Evolutionary conservation across 2,113 vertebrate genomes (phyloP).

Genomic region (Serinus canaria): DNA sequence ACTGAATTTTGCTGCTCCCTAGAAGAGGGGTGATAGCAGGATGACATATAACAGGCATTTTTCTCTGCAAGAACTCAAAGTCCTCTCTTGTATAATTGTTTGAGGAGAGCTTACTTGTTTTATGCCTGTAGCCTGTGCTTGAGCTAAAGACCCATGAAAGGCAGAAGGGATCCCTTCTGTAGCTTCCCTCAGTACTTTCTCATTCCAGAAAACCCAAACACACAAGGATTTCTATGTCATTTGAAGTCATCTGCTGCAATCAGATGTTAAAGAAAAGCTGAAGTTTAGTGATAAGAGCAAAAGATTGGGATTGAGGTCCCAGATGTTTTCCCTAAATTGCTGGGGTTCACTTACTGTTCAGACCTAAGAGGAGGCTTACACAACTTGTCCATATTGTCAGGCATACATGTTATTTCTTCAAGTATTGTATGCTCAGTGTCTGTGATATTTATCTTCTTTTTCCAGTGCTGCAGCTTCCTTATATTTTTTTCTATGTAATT

Average conservation of each 20-base stretch:
- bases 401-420: background rate
- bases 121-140: background rate
- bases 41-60: background rate
- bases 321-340: background rate
- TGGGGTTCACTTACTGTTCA: background rate
- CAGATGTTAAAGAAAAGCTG: background rate
- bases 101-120: background rate
- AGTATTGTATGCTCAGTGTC: background rate
- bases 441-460: background rate
- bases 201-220: background rate
- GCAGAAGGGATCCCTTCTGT: background rate
- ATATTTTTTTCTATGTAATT: background rate
- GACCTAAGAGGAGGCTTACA: background rate
- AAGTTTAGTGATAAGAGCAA: background rate
- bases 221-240: background rate
- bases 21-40: background rate
- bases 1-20: background rate
- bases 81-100: background rate
- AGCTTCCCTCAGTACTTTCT: background rate
- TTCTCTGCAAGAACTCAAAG: background rate
- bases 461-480: background rate
- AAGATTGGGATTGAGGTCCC: background rate
- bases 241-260: background rate
- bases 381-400: background rate
- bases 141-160: accelerated